Percentiles rank a stretch among this genome's conserved stretches.
These are phyloP conservation scores for Polymixis flavicincta DNA, from an alignment of 2,888 invertebrate species.

Conservation along the genomic window DNA sequence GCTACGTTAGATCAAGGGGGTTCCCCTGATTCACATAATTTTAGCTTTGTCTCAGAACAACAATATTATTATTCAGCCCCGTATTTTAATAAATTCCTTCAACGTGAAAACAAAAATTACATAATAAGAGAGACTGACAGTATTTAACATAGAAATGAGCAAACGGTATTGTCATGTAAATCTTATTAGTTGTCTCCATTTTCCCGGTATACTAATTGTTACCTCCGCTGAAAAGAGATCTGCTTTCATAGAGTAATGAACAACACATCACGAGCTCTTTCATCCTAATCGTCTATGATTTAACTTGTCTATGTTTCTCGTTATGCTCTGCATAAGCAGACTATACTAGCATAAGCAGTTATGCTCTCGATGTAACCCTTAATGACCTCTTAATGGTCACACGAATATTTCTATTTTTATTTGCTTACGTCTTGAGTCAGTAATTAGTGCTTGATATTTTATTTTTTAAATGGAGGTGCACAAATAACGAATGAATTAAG, in stretches of 20 bases:
- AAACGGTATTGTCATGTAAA: constrained; percentile 28
- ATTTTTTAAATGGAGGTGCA: not conserved
- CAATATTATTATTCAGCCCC: not conserved
- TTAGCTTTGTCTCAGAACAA: not conserved
- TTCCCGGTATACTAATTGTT: constrained; percentile 24
- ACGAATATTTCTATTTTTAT: constrained; percentile 8
- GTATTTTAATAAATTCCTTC: constrained; percentile 1
- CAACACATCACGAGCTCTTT: constrained; percentile 22
- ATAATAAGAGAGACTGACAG: not conserved
- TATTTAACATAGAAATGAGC: constrained; percentile 13
- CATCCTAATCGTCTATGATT: constrained; percentile 23
- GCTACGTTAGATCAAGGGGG: not conserved
- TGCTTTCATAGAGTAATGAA: constrained; percentile 18
- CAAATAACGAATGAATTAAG: constrained; percentile 2
- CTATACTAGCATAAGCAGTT: too few relatives aligned
- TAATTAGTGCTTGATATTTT: not conserved
- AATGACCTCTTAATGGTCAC: constrained; percentile 7
- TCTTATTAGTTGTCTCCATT: constrained; percentile 29
- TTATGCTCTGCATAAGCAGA: constrained; percentile 1
- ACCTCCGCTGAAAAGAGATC: constrained; percentile 23
- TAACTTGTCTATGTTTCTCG: constrained; percentile 4
- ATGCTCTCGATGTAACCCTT: constrained; percentile 10
- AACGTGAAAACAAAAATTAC: constrained; percentile 17
- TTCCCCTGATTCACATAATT: not conserved
- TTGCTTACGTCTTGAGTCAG: not conserved